Base-by-base conservation (phyloP, 2,113 vertebrate genomes). In the Erythrolamprus reginae region DNA sequence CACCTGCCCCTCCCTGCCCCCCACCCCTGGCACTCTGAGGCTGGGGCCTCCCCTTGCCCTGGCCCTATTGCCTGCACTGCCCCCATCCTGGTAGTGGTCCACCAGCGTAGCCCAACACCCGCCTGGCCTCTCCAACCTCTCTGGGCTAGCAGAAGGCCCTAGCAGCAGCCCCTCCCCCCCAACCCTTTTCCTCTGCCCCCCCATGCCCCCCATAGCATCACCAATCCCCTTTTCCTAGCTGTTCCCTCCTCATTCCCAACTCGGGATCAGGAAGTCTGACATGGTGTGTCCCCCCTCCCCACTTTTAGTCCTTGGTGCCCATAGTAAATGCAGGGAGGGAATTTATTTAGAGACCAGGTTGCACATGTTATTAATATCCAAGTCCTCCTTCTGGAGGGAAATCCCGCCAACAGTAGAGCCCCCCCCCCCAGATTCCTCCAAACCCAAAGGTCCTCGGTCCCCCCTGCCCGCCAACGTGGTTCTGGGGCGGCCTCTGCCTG, bases 141-240 rank as follows among this genome's bases (percentile, higher is more conserved):
- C 65, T 38, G 33, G 33, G 9, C 17, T 7, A 38, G 65, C 65
- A 38, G 33, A 38, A 77, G 65, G 17, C 33, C 65, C 19, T 38
- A 38, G 65, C 58, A n/a, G 26, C 26, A 28, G 58, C 9, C 26
- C 58, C 10, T 1, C n/a, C 8, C 13, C 65, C 65, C 5, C 15
- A 33, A 19, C n/a, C 15, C 1, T 5, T 70, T 70, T 5, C n/a
- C 65, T 2, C n/a, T 61, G 0, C 10, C 58, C 28, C 28, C 28
- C 10, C 56, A 21, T 1, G 9, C 10, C 33, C 15, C 13, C n/a
- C 0, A 0, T n/a, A n/a, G n/a, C n/a, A n/a, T n/a, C n/a, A 33
- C n/a, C 65, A 77, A 17, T 19, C n/a, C n/a, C 17, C 33, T 8
- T 38, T 77, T 77, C 33, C 65, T 33, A 38, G 2, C 15, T 9